A percentile compares a stretch with the other conserved stretches of the same genome.
phyloP scores from a whole-genome alignment of 1,140 invertebrate species.

The Coenobita brevimanus region DNA sequence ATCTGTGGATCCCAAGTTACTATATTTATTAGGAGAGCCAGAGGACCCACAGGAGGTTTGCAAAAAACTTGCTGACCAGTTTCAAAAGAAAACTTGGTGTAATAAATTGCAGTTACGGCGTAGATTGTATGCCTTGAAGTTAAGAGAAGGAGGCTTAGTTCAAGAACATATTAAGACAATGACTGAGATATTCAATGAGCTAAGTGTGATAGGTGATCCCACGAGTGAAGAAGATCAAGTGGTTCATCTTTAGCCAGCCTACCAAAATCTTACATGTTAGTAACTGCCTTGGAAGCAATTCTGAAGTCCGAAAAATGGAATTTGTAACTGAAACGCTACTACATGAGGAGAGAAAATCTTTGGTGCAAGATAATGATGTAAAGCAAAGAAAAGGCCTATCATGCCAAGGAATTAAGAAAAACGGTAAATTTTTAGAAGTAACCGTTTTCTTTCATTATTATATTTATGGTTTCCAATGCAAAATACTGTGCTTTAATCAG shows the following conservation, averaged over 20 bases:
- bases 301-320: background rate
- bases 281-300: background rate
- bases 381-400: constrained; percentile 12
- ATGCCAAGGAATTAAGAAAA: constrained; percentile 12
- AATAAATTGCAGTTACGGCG: constrained; percentile 1
- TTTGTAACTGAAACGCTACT: background rate
- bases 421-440: too few species aligned
- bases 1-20: constrained; percentile 36
- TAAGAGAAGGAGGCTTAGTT: constrained; percentile 16
- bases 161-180: constrained; percentile 24
- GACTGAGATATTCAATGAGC: constrained; percentile 14
- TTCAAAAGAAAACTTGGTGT: constrained; percentile 26
- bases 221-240: constrained; percentile 9
- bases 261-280: background rate
- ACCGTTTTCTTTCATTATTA: too few species aligned
- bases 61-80: constrained; percentile 1
- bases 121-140: constrained; percentile 12
- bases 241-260: constrained; percentile 16
- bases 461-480: too few species aligned
- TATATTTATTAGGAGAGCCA: constrained; percentile 47
- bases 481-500: too few species aligned
- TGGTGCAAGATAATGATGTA: background rate
- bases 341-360: constrained; percentile 4
- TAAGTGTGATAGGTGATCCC: background rate
- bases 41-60: constrained; percentile 32